Evolutionary conservation across 2,113 vertebrate species (phyloP), one percentile per base, ranked within the genome.

Genomic region (Cryptomyrus ogoouensis): DNA sequence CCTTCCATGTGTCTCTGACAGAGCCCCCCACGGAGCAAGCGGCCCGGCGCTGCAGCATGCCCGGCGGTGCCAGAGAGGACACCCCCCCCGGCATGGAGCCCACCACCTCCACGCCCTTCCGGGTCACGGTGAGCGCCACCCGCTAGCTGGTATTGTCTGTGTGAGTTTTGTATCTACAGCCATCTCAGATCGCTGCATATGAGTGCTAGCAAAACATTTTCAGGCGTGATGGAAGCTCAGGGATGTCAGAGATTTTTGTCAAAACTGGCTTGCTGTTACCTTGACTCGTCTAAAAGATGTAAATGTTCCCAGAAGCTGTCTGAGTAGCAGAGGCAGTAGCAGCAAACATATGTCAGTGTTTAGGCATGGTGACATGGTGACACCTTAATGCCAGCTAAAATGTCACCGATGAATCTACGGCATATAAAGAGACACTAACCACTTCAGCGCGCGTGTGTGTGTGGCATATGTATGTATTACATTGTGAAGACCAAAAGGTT

Each of bases 11-110:
- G 66, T 91, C 1, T 91, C 83, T 21, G 35, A 19, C 96, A 99
- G 98, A 99, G 95, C 99, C 98, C 88, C 98, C 98, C 90, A 97
- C 98, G 56, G 98, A 99, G 95, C 95, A 96, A 94, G 94, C 97
- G 0, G 98, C 97, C 89, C 97, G 97, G 94, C 95, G 97, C 93
- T 97, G 98, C 94, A 97, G 97, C 92, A 97, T 99, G 96, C 98
- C 98, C 6, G 96, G 97, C 92, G 94, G 95, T 90, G 97, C 96
- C 93, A 94, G 95, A 90, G 13, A 96, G 0, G 98, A 99, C 90
- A 98, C 97, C 95, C 95, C 92, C 94, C 94, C 97, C 94, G 88
- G 92, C 94, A 98, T 98, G 98, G 98, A 99, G 94, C 94, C 97
- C 0, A 89, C 97, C 0, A 93, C 97, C 1, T 92, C 97, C 0